Evolutionary conservation across 2,888 invertebrate species (phyloP).

Genomic region (Cheilosia vernalis): DNA sequence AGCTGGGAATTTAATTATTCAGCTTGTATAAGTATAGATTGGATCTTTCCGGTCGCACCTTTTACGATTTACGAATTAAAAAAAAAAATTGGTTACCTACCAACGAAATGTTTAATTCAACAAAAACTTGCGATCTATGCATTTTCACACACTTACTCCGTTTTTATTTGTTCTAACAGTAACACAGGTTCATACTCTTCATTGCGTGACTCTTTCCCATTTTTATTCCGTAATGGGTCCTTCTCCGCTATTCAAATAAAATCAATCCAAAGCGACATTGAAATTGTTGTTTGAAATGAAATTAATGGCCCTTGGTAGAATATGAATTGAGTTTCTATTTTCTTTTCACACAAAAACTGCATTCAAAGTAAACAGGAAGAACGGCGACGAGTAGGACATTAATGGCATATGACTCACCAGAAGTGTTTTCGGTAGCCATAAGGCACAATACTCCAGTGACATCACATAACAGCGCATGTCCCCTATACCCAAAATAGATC

Average conservation of each 20-base stretch:
- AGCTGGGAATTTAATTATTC: no score
- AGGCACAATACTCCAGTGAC: slow-evolving; percentile 61
- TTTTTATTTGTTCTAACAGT: neutral
- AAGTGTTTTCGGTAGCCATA: slow-evolving; percentile 68
- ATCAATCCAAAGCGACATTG: slow-evolving; percentile 13
- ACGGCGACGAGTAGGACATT: slow-evolving; percentile 46
- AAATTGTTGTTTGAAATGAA: neutral
- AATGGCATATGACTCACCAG: slow-evolving; percentile 66
- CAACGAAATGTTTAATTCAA: no score
- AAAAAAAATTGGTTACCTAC: no score
- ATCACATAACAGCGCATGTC: slow-evolving; percentile 53
- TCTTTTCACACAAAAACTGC: slow-evolving; percentile 65
- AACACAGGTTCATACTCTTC: neutral
- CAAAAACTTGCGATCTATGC: no score
- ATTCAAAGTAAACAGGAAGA: slow-evolving; percentile 63
- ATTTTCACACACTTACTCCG: neutral
- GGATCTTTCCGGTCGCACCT: no score
- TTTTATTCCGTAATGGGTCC: neutral
- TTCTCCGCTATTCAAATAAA: slow-evolving; percentile 27
- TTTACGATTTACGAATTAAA: no score
- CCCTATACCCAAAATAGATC: slow-evolving; percentile 37
- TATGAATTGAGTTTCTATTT: slow-evolving; percentile 49
- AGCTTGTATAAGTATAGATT: no score
- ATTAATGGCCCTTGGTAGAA: slow-evolving; percentile 40
- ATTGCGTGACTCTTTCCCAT: neutral